Base-by-base conservation (phyloP, 2,888 invertebrate species). In the Pseudococcus longispinus region DNA sequence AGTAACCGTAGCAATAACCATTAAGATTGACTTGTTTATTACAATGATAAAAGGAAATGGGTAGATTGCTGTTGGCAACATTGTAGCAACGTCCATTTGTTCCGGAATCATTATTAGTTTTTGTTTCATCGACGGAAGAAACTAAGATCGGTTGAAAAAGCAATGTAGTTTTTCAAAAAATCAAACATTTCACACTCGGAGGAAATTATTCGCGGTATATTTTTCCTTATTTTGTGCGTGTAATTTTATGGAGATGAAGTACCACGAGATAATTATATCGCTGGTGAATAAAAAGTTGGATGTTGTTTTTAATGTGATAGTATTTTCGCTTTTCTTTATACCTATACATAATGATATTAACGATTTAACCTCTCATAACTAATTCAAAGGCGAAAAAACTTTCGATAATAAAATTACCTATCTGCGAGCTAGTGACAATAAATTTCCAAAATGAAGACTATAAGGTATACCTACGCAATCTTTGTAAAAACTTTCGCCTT, bases 1-100 rank as follows among this genome's bases (percentile, higher is more conserved):
- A 60, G 55, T 84, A 84, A 84, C 60, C 65, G 65, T 60, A 65
- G 84, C 60, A 84, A 84, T 84, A 84, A 84, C 84, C 84, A 84
- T 84, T 84, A 84, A 84, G 60, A 84, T 84, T 84, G 84, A 84
- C 84, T 84, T 84, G 84, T 84, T 84, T 84, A 84, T 84, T 84
- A 84, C 84, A 32, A 84, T 84, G 84, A 84, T 84, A 84, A 84
- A 84, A 84, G 60, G 60, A 84, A 84, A 84, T 60, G 84, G 60
- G 29, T 60, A 84, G 84, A 65, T 84, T 84, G 84, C 23, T 84
- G 84, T 84, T 84, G 84, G 84, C 84, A 84, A 84, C 84, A 84
- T 55, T 84, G 84, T 60, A 84, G 51, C 51, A 60, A 84, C 51
- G 84, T 84, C 60, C 84, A 84, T 60, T 60, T 84, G 84, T 84